A percentile compares a stretch with the other conserved stretches of the same genome.
Conservation (phyloP, 2,797 vertebrate genomes). For the Sebastes hopkinsi region DNA sequence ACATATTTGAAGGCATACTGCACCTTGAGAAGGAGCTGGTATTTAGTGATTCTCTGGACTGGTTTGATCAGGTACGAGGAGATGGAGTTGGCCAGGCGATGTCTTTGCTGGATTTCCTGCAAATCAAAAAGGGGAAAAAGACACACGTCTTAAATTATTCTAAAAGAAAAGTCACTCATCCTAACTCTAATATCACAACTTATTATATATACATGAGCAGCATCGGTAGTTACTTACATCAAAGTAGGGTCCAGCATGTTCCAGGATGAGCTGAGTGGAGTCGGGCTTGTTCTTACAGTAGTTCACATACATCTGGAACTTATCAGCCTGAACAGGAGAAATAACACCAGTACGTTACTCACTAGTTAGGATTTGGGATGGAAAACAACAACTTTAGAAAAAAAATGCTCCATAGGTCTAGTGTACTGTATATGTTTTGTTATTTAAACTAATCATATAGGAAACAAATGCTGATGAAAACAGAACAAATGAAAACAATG, state of each 20-base stretch:
- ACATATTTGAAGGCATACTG: neutral
- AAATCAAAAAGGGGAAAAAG: conserved; percentile 4
- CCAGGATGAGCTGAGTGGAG: conserved; percentile 96
- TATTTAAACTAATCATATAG: neutral
- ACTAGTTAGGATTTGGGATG: neutral
- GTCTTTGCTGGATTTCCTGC: conserved; percentile 97
- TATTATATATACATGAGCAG: neutral
- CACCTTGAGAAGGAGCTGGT: conserved; percentile 98
- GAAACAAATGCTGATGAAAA: neutral
- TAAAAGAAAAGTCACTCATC: no score
- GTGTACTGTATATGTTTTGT: neutral
- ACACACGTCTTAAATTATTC: neutral
- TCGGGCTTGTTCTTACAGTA: conserved; percentile 99
- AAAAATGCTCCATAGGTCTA: neutral
- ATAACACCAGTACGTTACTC: neutral
- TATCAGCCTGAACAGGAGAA: conserved; percentile 88
- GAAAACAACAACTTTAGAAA: neutral
- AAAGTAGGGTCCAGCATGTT: conserved; percentile 96
- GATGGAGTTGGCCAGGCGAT: conserved; percentile 97
- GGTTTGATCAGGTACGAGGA: conserved; percentile 99
- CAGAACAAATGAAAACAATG: neutral
- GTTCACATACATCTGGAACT: conserved; percentile 99
- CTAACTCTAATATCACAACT: neutral
- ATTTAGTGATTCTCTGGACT: conserved; percentile 99
- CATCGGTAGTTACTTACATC: conserved; percentile 85